Base-by-base conservation (phyloP, 64 coral and sea anemone genomes). In the Hydrozoanthus tunicans region DNA sequence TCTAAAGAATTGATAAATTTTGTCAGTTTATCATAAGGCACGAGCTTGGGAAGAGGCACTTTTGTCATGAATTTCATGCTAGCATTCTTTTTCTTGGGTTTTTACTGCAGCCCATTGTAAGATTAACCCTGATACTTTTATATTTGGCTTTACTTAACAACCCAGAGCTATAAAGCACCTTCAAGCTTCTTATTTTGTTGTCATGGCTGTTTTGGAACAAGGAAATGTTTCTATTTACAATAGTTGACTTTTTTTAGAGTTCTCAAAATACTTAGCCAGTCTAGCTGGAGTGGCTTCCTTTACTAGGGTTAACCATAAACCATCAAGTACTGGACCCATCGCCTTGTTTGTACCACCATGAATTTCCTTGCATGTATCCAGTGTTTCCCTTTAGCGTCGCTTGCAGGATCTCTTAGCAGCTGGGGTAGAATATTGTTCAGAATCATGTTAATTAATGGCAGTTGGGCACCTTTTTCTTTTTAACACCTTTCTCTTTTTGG, bases 11-110 rank as follows among this genome's bases (percentile, higher is more conserved):
- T 91, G 20, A 91, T 78, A 77, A 91, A 94, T 53, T 71, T 52
- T 11, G 86, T 94, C 53, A 91, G 80, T 61, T 94, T 94, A 4
- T 65, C 79, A 86, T 94, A 91, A 6, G 93, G 58, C 15, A 94
- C 11, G 6, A 94, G 26, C 64, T 94, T 94, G 6, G 89, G 89
- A 5, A 94, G 66, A n/a, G n/a, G 6, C 4, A 79, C 69, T 27
- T 62, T 43, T 58, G 79, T n/a, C 73, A 84, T 90, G 9, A 94
- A 77, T 15, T 94, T 86, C 61, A 73, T 52, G 56, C 77, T 93
- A 79, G 20, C 20, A 20, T 26, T 6, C 12, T n/a, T n/a, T 56
- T 90, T 85, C 25, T 93, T 93, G 23, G 62, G 58, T 17, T 59
- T 94, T 77, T 86, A 91, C 11, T 20, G 25, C 58, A 55, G 58